A percentile compares a stretch with the other conserved stretches of the same genome.
Conservation (phyloP, 1,140 invertebrate genomes). For the Hydropsyche tenuis region DNA sequence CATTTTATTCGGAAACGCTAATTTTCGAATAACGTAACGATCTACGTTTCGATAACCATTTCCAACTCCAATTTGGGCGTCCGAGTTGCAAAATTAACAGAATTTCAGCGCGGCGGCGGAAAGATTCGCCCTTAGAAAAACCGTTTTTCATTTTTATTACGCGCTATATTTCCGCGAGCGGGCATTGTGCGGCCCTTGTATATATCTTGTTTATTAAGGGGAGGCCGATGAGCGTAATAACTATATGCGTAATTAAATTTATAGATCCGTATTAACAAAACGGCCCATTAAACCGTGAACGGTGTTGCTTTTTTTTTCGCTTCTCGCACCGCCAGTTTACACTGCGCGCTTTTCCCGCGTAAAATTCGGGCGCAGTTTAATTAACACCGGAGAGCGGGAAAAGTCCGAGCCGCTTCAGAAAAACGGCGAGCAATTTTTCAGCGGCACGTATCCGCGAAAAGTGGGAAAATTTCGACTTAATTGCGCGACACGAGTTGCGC, state of each 20-base stretch:
- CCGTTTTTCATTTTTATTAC: slow-evolving; percentile 40
- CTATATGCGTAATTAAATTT: slow-evolving; percentile 25
- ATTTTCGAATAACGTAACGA: no score
- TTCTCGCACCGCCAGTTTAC: neutral
- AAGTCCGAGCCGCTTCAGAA: slow-evolving; percentile 10
- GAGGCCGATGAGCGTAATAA: slow-evolving; percentile 6
- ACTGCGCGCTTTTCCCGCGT: neutral
- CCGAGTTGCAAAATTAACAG: slow-evolving; percentile 37
- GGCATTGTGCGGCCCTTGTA: neutral
- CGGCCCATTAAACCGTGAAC: neutral
- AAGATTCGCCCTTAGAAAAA: slow-evolving; percentile 38
- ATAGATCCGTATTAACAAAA: slow-evolving; percentile 28
- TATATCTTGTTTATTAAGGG: slow-evolving; percentile 32
- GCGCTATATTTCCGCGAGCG: slow-evolving; percentile 10
- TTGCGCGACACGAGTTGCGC: slow-evolving; percentile 6
- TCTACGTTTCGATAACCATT: no score
- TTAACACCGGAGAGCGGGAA: slow-evolving; percentile 1
- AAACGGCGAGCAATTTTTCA: slow-evolving; percentile 9
- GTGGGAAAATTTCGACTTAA: slow-evolving; percentile 22
- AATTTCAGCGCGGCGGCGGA: slow-evolving; percentile 24
- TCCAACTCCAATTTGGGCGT: slow-evolving; percentile 24
- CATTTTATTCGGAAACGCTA: no score
- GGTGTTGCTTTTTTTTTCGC: neutral
- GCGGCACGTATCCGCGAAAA: neutral
- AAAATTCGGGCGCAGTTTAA: slow-evolving; percentile 10